Evolutionary conservation across 1,140 invertebrate genomes (phyloP).

Genomic region (Papilio machaon): DNA sequence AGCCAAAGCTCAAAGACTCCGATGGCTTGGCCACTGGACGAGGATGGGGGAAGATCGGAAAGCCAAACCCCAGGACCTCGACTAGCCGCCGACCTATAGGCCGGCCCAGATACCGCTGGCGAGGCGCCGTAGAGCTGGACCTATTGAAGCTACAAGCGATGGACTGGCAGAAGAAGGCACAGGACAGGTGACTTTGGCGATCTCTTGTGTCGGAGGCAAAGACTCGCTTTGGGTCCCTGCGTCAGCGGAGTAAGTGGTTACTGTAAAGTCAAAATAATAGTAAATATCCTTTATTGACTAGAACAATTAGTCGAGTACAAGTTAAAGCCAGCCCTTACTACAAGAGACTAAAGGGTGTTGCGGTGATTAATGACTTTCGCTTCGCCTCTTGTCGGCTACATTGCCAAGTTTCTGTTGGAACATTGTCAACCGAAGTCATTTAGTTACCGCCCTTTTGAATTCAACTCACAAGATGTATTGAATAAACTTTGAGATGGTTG

Average conservation of each 20-base stretch:
- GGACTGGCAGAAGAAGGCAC: no score
- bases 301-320: constrained; percentile 8
- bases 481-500: constrained; percentile 12
- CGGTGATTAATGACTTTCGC: constrained; percentile 14
- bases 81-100: no score
- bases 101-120: no score
- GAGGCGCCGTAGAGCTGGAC: no score
- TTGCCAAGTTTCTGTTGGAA: constrained; percentile 21
- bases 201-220: no score
- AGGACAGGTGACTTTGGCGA: no score
- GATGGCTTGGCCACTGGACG: no score
- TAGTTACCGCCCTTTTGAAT: constrained; percentile 17
- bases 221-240: no score
- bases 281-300: background rate
- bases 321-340: background rate
- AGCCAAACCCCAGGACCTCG: no score
- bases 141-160: no score
- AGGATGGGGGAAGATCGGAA: no score
- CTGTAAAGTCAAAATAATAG: background rate
- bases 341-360: constrained; percentile 9
- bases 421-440: constrained; percentile 24
- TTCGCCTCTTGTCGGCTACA: constrained; percentile 6
- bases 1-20: no score
- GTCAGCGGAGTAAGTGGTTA: background rate
- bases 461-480: constrained; percentile 15